Evolutionary conservation across 2,797 vertebrate genomes (phyloP).

Genomic region (Acropternis orthonyx): DNA sequence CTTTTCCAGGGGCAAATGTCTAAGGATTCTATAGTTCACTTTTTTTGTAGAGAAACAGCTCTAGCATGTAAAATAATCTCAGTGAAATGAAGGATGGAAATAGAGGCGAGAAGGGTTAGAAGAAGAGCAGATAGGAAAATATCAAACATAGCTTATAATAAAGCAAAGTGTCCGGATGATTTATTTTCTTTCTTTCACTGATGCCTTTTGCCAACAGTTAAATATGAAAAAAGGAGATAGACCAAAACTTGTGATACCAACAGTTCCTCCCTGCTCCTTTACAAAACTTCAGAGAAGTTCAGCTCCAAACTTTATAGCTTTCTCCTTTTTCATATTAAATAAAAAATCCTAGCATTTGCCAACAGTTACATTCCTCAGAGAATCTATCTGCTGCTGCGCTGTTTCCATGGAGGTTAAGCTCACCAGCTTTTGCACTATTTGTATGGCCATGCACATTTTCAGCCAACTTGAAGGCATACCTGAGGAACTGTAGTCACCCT

Average conservation of each 20-base stretch:
- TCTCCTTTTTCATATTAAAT: not conserved
- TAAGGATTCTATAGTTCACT: not conserved
- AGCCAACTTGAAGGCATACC: not conserved
- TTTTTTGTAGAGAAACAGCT: not conserved
- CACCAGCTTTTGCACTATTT: not conserved
- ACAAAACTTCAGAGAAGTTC: not conserved
- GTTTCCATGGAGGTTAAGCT: not conserved
- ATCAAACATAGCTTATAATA: slow-evolving; percentile 12
- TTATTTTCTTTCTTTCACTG: not conserved
- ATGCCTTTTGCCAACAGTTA: not conserved
- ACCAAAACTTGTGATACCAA: not conserved
- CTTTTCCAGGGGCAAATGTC: slow-evolving; percentile 32
- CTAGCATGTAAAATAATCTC: slow-evolving; percentile 5
- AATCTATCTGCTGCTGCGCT: not conserved
- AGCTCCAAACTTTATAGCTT: not conserved
- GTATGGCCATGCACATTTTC: not conserved
- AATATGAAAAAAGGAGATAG: not conserved
- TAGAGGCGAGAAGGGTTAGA: not conserved
- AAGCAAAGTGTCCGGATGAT: not conserved
- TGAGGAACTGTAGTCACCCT: not conserved
- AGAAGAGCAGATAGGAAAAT: slow-evolving; percentile 4
- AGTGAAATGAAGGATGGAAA: slow-evolving; percentile 32
- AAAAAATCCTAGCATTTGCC: not conserved
- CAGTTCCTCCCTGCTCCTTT: not conserved
- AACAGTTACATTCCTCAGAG: not conserved